Evolutionary conservation across 1,140 invertebrate genomes (phyloP).

Genomic region (Drosophila triauraria): DNA sequence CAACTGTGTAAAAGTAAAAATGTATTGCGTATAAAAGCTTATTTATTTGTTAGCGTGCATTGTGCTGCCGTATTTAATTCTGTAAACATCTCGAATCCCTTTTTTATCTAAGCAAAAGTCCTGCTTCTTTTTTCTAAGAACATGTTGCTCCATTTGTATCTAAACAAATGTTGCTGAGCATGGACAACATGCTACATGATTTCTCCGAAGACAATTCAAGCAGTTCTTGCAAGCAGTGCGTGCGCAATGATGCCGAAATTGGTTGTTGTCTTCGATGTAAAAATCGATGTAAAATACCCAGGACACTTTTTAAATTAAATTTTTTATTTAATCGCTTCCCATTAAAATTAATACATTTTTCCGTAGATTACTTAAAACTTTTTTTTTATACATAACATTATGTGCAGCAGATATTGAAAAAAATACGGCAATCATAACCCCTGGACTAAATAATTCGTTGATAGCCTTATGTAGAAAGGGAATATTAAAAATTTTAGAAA

Average conservation of each 20-base stretch:
- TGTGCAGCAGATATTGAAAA: not conserved
- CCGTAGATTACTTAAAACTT: too few species aligned
- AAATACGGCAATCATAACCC: too few species aligned
- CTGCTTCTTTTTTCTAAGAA: not conserved
- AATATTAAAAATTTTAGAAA: not conserved
- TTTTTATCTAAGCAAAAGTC: not conserved
- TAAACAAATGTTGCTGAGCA: slow-evolving; percentile 2
- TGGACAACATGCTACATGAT: not conserved
- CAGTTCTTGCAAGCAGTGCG: slow-evolving; percentile 40
- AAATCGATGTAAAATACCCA: not conserved
- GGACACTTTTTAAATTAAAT: not conserved
- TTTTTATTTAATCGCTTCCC: too few species aligned
- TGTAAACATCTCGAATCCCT: not conserved
- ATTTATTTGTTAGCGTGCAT: not conserved
- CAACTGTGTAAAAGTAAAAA: too few species aligned
- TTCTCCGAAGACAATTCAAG: slow-evolving; percentile 16
- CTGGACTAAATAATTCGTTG: too few species aligned
- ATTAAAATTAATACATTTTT: not conserved
- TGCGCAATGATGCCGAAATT: not conserved
- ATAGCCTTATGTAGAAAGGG: not conserved
- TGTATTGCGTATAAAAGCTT: not conserved
- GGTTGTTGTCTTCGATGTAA: slow-evolving; percentile 48
- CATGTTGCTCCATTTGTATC: not conserved
- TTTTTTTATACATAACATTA: too few species aligned
- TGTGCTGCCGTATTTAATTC: not conserved